Evolutionary conservation across 2,113 vertebrate genomes (phyloP), one percentile per base, ranked within the genome.

Genomic region (Pygathrix nemaeus): DNA sequence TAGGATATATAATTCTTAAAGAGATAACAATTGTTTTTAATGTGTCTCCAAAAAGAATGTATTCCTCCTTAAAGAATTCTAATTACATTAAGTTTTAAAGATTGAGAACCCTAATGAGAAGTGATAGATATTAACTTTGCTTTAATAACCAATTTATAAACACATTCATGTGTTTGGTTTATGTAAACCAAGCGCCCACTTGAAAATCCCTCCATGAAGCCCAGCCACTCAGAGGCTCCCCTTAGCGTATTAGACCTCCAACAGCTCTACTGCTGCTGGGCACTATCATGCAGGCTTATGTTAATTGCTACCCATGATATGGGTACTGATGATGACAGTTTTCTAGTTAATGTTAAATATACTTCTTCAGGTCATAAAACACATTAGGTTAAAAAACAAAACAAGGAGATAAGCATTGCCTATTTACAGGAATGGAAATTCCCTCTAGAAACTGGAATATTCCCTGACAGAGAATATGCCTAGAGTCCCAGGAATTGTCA

Each of bases 1-100:
- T 79, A 68, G 78, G 55, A 79, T 17, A 8, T 45, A 43, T 23
- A 23, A 59, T 6, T 45, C 40, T 81, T 43, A 70, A 6, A 61
- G n/a, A 70, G 32, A 30, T 35, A 96, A 87, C 16, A 45, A 45
- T 43, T 55, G 35, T 40, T 86, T 92, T 30, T 3, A 78, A 73
- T 72, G 83, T 83, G 87, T 50, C 16, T 97, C 59, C 59, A 76
- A 93, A 91, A 73, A 38, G 27, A 96, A 90, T 52, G 0, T 70
- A 86, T 27, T 93, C 52, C 3, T 73, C 27, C 76, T 79, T 91
- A 87, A 90, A 73, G 20, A 93, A 72, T 30, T 50, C 18, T 81
- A 57, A 61, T 83, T 45, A 88, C 21, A 8, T 92, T 83, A 83
- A 32, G 21, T 83, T 80, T 82, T 82, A 5, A 48, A 66, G 40